Conservation (phyloP, 1,140 invertebrate species). For the Temnothorax longispinosus region DNA sequence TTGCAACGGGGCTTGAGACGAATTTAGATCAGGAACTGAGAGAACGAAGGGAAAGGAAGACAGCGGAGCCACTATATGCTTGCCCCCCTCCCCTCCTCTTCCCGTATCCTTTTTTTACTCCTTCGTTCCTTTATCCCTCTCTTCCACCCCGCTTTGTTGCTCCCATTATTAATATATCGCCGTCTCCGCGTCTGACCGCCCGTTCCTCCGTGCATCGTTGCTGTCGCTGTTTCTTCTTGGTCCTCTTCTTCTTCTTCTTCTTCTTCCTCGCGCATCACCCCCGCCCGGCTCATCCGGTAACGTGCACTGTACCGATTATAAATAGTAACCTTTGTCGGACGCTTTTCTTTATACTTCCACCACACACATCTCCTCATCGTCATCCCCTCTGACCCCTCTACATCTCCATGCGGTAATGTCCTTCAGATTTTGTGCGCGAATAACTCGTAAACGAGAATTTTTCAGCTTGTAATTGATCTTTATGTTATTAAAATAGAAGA, state of each 20-base stretch:
- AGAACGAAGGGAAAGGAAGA: slow-evolving; percentile 59
- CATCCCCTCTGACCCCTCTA: slow-evolving; percentile 55
- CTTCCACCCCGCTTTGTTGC: slow-evolving; percentile 78
- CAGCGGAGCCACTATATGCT: slow-evolving; percentile 4
- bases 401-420: slow-evolving; percentile 28
- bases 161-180: slow-evolving; percentile 84
- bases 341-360: slow-evolving; percentile 75
- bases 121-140: slow-evolving; percentile 73
- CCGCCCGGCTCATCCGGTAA: slow-evolving; percentile 65
- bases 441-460: slow-evolving; percentile 17
- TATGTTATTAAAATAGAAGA: neutral
- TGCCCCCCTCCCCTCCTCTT: neutral
- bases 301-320: slow-evolving; percentile 78
- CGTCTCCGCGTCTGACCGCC: slow-evolving; percentile 67
- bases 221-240: slow-evolving; percentile 53
- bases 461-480: neutral
- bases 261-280: slow-evolving; percentile 59
- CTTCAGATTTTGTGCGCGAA: slow-evolving; percentile 37
- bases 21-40: slow-evolving; percentile 80
- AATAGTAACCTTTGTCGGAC: slow-evolving; percentile 84
- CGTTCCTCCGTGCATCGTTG: slow-evolving; percentile 48
- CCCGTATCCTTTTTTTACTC: slow-evolving; percentile 61
- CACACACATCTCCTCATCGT: slow-evolving; percentile 49
- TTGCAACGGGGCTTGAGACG: slow-evolving; percentile 78
- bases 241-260: slow-evolving; percentile 31